Conservation (phyloP, 2,888 invertebrate genomes). For the Amblyjoppa fuscipennis region DNA sequence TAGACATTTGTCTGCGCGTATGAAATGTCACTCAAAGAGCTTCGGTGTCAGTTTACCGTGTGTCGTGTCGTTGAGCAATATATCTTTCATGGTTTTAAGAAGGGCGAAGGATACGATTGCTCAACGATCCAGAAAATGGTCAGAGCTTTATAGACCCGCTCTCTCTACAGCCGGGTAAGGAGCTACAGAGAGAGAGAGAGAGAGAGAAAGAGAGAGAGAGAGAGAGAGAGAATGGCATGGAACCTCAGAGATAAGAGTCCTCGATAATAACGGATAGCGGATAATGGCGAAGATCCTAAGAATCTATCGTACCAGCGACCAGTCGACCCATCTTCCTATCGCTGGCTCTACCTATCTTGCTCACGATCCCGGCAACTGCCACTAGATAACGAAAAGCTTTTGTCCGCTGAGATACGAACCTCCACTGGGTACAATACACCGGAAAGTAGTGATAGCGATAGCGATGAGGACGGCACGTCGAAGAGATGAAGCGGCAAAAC, state of each 20-base stretch:
- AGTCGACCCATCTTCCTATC: neutral
- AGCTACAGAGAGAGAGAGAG: conserved; percentile 3
- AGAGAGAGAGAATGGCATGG: conserved; percentile 38
- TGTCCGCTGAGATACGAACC: conserved; percentile 23
- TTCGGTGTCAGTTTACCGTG: neutral
- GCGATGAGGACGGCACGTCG: neutral
- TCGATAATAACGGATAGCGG: conserved; percentile 62
- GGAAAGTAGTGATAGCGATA: conserved; percentile 13
- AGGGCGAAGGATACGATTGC: conserved; percentile 27
- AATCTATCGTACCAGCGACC: conserved; percentile 35
- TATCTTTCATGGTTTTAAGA: conserved; percentile 24
- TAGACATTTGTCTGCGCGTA: neutral
- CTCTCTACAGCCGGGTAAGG: neutral
- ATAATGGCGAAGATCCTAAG: conserved; percentile 60
- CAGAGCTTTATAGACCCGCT: conserved; percentile 34
- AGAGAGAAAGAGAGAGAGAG: neutral
- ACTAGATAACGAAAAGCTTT: conserved; percentile 59
- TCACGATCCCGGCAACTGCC: conserved; percentile 48
- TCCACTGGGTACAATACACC: neutral
- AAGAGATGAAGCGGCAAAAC: conserved; percentile 43
- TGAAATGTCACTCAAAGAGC: neutral
- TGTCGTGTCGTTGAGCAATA: conserved; percentile 18
- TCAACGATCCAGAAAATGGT: conserved; percentile 42
- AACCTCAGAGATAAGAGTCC: conserved; percentile 47
- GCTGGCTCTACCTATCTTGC: neutral